A percentile compares a stretch with the other conserved stretches of the same genome.
phyloP scores from a whole-genome alignment of 2,113 vertebrate genomes.

The Aplodontia rufa region DNA sequence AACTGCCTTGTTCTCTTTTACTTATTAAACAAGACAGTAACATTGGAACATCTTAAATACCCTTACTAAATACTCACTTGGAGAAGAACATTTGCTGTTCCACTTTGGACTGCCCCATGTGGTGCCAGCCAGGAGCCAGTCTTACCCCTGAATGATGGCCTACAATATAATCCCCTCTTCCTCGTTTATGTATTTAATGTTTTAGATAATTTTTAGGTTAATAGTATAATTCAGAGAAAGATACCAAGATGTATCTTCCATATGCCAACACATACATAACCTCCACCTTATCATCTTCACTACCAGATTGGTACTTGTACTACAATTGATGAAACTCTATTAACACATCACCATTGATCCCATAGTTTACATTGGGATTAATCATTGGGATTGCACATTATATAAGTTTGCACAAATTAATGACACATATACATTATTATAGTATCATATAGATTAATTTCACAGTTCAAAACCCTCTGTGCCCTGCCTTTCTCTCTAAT shows the following conservation, averaged over 20 bases:
- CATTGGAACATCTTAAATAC: neutral
- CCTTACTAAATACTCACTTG: too few relatives aligned
- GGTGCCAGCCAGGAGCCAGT: neutral
- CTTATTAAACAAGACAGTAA: neutral
- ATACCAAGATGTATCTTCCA: neutral
- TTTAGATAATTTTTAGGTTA: neutral
- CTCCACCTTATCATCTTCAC: neutral
- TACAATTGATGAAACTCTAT: neutral
- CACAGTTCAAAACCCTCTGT: neutral
- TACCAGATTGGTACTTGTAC: neutral
- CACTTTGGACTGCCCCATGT: neutral
- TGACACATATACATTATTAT: neutral
- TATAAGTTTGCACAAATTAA: neutral
- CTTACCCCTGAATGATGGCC: neutral
- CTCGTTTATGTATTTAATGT: neutral
- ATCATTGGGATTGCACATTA: too few relatives aligned
- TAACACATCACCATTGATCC: neutral
- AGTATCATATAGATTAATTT: neutral
- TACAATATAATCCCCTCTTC: neutral
- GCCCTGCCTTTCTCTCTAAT: neutral
- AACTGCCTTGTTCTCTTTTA: neutral
- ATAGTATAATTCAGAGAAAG: neutral
- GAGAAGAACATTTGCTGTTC: neutral
- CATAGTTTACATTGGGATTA: neutral
- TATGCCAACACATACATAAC: neutral